A percentile compares a stretch with the other conserved stretches of the same genome.
Evolutionary conservation across 2,888 invertebrate genomes (phyloP).

Genomic region (Lepidocyrtinus sp.): DNA sequence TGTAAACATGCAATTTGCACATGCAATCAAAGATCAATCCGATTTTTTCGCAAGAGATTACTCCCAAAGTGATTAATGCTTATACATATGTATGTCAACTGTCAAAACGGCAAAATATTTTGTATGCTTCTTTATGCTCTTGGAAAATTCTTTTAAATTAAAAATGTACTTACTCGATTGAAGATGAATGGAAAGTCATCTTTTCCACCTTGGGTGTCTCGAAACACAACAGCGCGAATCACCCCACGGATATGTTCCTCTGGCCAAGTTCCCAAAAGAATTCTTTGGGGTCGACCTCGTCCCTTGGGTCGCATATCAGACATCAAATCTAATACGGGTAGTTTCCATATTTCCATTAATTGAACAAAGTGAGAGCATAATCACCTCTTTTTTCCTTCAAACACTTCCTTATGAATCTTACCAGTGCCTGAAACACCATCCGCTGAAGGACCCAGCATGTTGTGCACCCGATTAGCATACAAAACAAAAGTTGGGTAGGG

Average conservation of each 20-base stretch:
- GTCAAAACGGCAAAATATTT: too few species aligned
- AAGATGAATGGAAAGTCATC: constrained; percentile 78
- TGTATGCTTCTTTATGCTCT: too few species aligned
- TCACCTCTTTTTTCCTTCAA: not conserved
- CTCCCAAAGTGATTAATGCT: too few species aligned
- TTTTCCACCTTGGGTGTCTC: constrained; percentile 86
- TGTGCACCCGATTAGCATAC: constrained; percentile 93
- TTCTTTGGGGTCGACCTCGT: constrained; percentile 90
- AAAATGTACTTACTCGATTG: constrained; percentile 74
- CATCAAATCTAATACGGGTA: constrained; percentile 71
- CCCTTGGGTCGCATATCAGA: constrained; percentile 92
- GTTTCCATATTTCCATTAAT: not conserved
- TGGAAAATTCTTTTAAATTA: not conserved
- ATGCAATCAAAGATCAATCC: too few species aligned
- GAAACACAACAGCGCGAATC: constrained; percentile 91
- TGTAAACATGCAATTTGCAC: constrained; percentile 37
- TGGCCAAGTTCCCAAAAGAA: constrained; percentile 92
- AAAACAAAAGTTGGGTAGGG: constrained; percentile 95
- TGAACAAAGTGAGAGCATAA: not conserved
- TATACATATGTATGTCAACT: too few species aligned
- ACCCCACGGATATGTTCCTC: constrained; percentile 95
- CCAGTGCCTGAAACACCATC: constrained; percentile 86
- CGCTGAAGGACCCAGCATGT: constrained; percentile 93
- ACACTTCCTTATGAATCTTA: constrained; percentile 25
- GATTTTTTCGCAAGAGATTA: too few species aligned